Evolutionary conservation across 2,888 invertebrate species (phyloP), one percentile per base, ranked within the genome.

Genomic region (Clanis bilineata): DNA sequence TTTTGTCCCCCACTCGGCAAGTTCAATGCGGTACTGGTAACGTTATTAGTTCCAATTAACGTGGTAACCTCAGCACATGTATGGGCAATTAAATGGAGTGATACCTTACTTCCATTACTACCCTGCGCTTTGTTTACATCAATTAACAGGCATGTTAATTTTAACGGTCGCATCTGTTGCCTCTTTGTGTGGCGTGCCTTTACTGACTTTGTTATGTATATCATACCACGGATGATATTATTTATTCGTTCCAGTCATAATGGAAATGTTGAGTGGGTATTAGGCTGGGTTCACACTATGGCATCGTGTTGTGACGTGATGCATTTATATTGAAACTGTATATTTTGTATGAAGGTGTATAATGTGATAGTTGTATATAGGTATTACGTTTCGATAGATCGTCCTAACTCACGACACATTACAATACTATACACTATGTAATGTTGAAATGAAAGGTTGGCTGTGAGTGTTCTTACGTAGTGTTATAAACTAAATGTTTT

Each of bases 21-120:
- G 78, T 82, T 80, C 77, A 78, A 82, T 84, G 77, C 80, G 77
- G 76, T 77, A 73, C 81, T 77, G 77, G 70, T 80, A 80, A 86
- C 80, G 80, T 86, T 88, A 89, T 90, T 91, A 90, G 86, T 85
- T 79, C 85, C 89, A 90, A 90, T 92, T 90, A 90, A 83, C 88
- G 83, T 71, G 75, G 87, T 83, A 89, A 90, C 91, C 91, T 90
- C 90, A 87, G 85, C 88, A 82, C 82, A 82, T 89, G 84, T 89
- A 89, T 85, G 86, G 82, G 76, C 89, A 90, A 90, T 90, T 92
- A 90, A 90, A 88, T 82, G 83, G 88, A 90, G 89, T 90, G 88
- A 90, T 90, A 89, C 89, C 88, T 85, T 85, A 82, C 88, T 86
- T 90, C 91, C 90, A 91, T 91, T 91, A 90, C 87, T 80, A 77